These are phyloP conservation scores for Capreolus pygargus DNA, from an alignment of 2,113 vertebrate genomes.

Conservation along the genomic window DNA sequence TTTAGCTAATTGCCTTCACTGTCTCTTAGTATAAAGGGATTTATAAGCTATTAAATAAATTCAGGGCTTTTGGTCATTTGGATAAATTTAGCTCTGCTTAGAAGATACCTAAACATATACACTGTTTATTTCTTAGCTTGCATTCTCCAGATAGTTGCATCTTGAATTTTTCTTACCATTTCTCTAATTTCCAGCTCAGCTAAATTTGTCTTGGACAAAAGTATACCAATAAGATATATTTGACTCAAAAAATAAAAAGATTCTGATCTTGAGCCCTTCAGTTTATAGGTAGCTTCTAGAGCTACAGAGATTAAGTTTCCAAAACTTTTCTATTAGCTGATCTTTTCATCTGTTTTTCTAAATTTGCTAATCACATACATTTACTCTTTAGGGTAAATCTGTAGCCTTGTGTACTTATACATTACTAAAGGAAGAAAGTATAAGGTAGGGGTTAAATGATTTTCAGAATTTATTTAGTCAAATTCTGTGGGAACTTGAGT, in stretches of 20 bases:
- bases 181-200: not conserved
- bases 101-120: not conserved
- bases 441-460: not conserved
- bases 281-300: not conserved
- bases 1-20: not conserved
- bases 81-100: not conserved
- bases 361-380: not conserved
- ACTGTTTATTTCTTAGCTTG: not conserved
- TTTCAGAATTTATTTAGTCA: slow-evolving; percentile 43
- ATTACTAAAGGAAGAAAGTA: not conserved
- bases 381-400: not conserved
- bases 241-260: not conserved
- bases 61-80: not conserved
- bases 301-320: not conserved
- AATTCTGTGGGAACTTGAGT: slow-evolving; percentile 56
- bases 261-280: not conserved
- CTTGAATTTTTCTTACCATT: not conserved
- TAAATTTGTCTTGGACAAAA: not conserved
- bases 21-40: not conserved
- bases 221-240: not conserved
- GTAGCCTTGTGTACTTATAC: not conserved
- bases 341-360: not conserved
- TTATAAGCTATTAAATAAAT: not conserved
- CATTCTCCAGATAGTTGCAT: not conserved
- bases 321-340: not conserved